phyloP scores from a whole-genome alignment of 1,140 invertebrate genomes.

The Thaumetopoea pityocampa region DNA sequence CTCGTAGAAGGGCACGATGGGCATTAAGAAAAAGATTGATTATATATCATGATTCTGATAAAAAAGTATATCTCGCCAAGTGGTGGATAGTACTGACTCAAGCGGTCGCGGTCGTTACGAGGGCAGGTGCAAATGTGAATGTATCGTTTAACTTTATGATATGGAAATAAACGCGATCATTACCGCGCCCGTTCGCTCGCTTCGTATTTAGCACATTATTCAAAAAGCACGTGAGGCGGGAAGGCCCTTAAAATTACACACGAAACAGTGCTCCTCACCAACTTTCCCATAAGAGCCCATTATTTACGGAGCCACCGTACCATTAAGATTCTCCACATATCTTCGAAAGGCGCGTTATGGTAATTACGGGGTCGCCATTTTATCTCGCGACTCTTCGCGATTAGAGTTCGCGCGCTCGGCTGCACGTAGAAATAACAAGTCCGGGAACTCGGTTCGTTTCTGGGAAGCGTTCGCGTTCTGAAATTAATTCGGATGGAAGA shows the following conservation, averaged over 20 bases:
- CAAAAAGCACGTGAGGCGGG: conserved; percentile 54
- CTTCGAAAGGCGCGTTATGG: conserved; percentile 72
- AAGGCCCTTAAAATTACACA: conserved; percentile 67
- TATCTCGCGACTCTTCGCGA: conserved; percentile 69
- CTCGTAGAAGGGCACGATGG: too few relatives aligned
- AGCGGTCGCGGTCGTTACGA: conserved; percentile 3
- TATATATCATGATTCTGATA: background rate
- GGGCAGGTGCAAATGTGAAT: conserved; percentile 10
- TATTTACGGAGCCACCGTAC: conserved; percentile 72
- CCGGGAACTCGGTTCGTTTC: conserved; percentile 70
- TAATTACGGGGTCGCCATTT: conserved; percentile 74
- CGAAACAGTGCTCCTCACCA: conserved; percentile 68
- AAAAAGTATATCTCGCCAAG: conserved; percentile 5
- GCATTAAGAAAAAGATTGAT: too few relatives aligned
- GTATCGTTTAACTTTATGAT: conserved; percentile 25
- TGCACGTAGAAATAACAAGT: conserved; percentile 70
- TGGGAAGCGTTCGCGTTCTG: conserved; percentile 47
- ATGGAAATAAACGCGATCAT: conserved; percentile 28
- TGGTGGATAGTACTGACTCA: conserved; percentile 9
- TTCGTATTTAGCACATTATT: conserved; percentile 35
- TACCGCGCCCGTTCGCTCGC: conserved; percentile 22
- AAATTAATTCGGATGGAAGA: conserved; percentile 76
- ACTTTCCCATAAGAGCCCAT: conserved; percentile 74
- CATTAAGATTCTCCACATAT: conserved; percentile 75
- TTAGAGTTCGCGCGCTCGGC: conserved; percentile 64